Evolutionary conservation across 2,888 invertebrate genomes (phyloP), one percentile per base, ranked within the genome.

Genomic region (Myopa testacea): DNA sequence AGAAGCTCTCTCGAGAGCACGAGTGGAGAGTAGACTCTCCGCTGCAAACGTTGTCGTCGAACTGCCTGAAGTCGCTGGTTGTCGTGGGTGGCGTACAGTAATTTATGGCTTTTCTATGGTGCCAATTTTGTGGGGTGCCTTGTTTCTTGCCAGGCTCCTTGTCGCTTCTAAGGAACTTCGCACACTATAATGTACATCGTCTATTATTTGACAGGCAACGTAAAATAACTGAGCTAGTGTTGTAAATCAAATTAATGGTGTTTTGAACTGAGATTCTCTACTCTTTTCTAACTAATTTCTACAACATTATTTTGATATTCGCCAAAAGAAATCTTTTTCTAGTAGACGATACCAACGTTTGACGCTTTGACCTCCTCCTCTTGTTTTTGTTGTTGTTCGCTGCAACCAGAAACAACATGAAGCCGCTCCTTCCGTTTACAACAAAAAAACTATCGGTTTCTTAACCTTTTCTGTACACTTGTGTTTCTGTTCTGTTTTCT

Each of bases 61-160:
- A 55, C 55, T 71, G 55, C 34, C 70, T 19, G 70, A 71, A 26
- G 26, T 26, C 26, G 26, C 55, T 19, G 34, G 38, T 60, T 19
- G 38, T 71, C 40, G 71, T 71, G 60, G 71, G 71, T 71, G 71
- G 71, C 60, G 37, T 71, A 16, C 16, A 1, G 5, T 60, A 60
- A 55, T 70, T 70, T 70, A 70, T 70, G 38, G 37, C 37, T 34
- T 34, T 34, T 6, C 55, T 70, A 26, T 58, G 70, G 52, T 70
- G 50, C 71, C n/a, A 68, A 40, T 68, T 68, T n/a, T 68, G 45
- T n/a, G 10, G 40, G 19, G 62, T 62, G n/a, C 5, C n/a, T 62
- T 34, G 60, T 62, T 34, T 10, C 34, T 62, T 34, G 62, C n/a
- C n/a, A 19, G 6, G 58, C 12, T 26, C 26, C 26, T 26, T 26